These are phyloP conservation scores for Entomobrya proxima DNA, from an alignment of 2,888 invertebrate genomes.

Conservation along the genomic window DNA sequence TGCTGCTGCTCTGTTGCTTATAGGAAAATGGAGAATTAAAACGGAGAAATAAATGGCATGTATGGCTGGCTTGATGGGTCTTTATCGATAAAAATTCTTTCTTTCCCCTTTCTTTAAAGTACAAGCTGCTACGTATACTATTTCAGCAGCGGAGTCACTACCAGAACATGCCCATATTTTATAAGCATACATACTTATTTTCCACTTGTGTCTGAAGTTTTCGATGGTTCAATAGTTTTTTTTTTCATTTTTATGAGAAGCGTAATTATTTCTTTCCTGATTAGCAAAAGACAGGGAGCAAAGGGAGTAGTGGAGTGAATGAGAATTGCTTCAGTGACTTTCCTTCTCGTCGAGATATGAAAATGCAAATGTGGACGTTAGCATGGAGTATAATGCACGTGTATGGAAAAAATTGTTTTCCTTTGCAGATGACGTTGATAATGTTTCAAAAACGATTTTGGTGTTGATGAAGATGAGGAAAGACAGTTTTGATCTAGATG, in stretches of 20 bases:
- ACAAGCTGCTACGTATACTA: slow-evolving; percentile 2
- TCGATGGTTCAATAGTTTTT: slow-evolving; percentile 16
- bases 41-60: slow-evolving; percentile 59
- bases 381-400: background rate
- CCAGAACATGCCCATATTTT: background rate
- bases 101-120: slow-evolving; percentile 32
- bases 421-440: slow-evolving; percentile 23
- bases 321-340: background rate
- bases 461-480: slow-evolving; percentile 46
- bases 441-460: slow-evolving; percentile 1
- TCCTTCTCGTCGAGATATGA: background rate
- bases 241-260: slow-evolving; percentile 35
- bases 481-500: slow-evolving; percentile 34
- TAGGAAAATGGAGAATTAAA: slow-evolving; percentile 61
- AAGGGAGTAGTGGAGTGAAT: slow-evolving; percentile 15
- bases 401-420: background rate
- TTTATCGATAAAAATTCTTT: slow-evolving; percentile 49
- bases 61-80: slow-evolving; percentile 58
- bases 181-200: background rate
- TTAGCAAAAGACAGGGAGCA: slow-evolving; percentile 50
- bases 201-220: background rate
- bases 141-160: background rate
- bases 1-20: slow-evolving; percentile 10
- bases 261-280: slow-evolving; percentile 62
- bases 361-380: background rate